Conservation (phyloP, 2,797 vertebrate species). For the Picus viridis region DNA sequence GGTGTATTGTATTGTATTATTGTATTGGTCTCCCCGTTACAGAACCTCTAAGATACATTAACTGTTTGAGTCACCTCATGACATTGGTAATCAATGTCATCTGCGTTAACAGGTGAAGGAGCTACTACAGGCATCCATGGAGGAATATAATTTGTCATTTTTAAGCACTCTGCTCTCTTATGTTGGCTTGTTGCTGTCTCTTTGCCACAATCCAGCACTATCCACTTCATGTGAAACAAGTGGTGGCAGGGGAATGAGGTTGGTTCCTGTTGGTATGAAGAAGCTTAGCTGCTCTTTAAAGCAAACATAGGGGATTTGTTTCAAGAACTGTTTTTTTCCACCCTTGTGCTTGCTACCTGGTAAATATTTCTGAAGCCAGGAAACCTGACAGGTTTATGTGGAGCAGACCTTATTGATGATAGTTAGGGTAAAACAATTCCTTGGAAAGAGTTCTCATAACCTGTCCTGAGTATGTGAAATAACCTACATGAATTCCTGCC, state of each 20-base stretch:
- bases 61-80: too few relatives aligned
- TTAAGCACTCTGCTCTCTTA: background rate
- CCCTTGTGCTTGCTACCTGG: background rate
- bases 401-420: background rate
- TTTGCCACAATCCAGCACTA: background rate
- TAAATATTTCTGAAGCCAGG: background rate
- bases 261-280: background rate
- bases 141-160: background rate
- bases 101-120: background rate
- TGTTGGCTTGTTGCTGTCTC: background rate
- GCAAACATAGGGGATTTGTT: background rate
- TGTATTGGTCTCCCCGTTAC: background rate
- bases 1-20: too few relatives aligned
- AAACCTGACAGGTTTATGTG: background rate
- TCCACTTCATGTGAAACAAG: background rate
- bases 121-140: background rate
- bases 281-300: background rate
- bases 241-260: background rate
- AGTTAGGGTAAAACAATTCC: background rate
- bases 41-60: background rate
- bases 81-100: rapidly evolving
- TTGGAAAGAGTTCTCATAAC: background rate
- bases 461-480: background rate
- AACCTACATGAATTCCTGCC: background rate
- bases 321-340: background rate